Base-by-base conservation (phyloP, 2,797 vertebrate species). In the Leptodactylus fallax region DNA sequence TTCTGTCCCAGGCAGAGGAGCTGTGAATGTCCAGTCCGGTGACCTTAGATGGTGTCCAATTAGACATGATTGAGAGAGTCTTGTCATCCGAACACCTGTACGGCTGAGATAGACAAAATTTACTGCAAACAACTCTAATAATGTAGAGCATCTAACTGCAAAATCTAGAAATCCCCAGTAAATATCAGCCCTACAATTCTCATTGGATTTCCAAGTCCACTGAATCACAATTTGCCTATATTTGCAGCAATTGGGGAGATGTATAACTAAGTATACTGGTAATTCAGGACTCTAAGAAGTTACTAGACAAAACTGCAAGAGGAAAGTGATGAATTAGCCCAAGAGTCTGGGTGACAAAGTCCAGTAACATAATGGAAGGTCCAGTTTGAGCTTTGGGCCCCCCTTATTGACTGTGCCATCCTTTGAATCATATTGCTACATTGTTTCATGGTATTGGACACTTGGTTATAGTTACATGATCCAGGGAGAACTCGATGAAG, bases 1-100 rank as follows among this genome's bases (percentile, higher is more conserved):
- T 10, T 47, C 11, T 61, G 0, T 87, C 85, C 87, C 69, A 71
- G 0, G 83, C 61, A n/a, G n/a, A n/a, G n/a, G n/a, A n/a, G n/a
- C n/a, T n/a, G 80, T 85, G 71, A 87, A 47, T 53, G 21, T 77
- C 36, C 53, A 47, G 69, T 88, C 88, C 76, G 88, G n/a, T 47
- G 88, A 83, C 71, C 63, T 85, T 56, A 36, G 81, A 87, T 27
- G 6, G 65, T 55, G 88, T 87, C 81, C 87, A 87, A 11, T 89
- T 88, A 88, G 74, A 78, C 8, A 82, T 74, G 51, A 89, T 58
- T 51, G 87, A 47, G 13, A 21, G 74, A 19, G 23, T 53, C 47
- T 83, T 12, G 49, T 69, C 49, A 8, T 6, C n/a, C 6, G 17
- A 2, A 56, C 65, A 71, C 67, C 81, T 72, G 8, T 13, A 69